Base-by-base conservation (phyloP, 1,140 invertebrate species). In the Drosophila saltans region DNA sequence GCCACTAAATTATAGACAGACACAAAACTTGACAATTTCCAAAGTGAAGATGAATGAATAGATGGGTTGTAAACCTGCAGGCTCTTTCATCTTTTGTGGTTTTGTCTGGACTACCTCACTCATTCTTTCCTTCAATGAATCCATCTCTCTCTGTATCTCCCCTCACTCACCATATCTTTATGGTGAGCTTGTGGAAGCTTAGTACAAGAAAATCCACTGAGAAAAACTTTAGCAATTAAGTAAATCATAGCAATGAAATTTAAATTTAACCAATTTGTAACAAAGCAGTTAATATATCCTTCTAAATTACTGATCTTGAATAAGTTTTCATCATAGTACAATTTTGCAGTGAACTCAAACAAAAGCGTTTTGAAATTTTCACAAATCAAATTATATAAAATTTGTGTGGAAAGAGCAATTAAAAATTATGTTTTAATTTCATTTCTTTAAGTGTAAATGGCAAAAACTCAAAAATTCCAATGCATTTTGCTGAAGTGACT, bases 71-170 rank as follows among this genome's bases (percentile, higher is more conserved):
- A 52, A 52, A 26, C 21, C 45, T 52, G 16, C 9, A 21, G 45
- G 72, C 55, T 66, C 82, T 81, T 86, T 81, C 82, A 78, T 86
- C 70, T 81, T 81, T 81, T 81, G 82, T 81, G 81, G 82, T 81
- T 76, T 58, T 40, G 69, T 75, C 69, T 66, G 70, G 48, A 28
- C 48, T 61, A 45, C 39, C 55, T 66, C 45, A 66, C 70, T 61
- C 69, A 45, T 67, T 77, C 45, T 63, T 57, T 30, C 52, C 39
- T 10, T 30, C 28, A 30, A 2, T 30, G 16, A 16, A 16, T 16
- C 16, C 16, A 16, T 16, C 52, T 52, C 24, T 55, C 33, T n/a
- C n/a, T n/a, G n/a, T n/a, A n/a, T 58, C 40, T 58, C 3, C 33
- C 33, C 33, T 5, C 33, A 6, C 52, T 52, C 24, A 45, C 36